A percentile compares a stretch with the other conserved stretches of the same genome.
These are phyloP conservation scores for Rhizomys pruinosus DNA, from an alignment of 2,113 vertebrate genomes.

Conservation along the genomic window DNA sequence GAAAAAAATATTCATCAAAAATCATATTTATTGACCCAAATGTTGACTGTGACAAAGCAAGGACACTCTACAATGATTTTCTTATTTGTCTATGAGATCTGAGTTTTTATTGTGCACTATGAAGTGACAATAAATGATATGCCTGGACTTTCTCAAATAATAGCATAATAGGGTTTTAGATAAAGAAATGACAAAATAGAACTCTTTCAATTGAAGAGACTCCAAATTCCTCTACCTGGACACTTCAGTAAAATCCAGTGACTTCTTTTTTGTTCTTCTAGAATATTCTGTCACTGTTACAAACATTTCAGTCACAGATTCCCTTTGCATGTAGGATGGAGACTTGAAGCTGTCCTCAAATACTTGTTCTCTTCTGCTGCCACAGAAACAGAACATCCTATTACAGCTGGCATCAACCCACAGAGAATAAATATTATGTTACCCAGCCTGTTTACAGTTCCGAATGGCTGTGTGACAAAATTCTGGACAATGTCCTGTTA, in stretches of 20 bases:
- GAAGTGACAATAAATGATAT: conserved; percentile 34
- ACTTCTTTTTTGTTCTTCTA: background rate
- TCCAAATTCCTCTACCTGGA: conserved; percentile 40
- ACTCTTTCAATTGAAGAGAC: background rate
- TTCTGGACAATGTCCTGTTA: background rate
- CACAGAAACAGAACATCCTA: background rate
- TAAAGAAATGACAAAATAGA: background rate
- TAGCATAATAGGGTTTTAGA: background rate
- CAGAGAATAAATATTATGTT: conserved; percentile 2
- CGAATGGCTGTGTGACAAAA: conserved; percentile 22
- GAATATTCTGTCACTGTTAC: background rate
- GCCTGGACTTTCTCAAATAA: conserved; percentile 1
- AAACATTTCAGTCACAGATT: conserved; percentile 6
- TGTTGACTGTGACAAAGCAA: conserved; percentile 15
- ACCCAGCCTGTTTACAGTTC: background rate
- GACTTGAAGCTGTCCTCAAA: background rate
- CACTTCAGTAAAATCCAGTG: conserved; percentile 14
- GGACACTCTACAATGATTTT: conserved; percentile 1
- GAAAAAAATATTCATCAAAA: conserved; percentile 19
- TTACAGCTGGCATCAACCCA: background rate
- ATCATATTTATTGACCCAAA: conserved; percentile 1
- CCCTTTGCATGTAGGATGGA: background rate
- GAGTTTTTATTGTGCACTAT: background rate
- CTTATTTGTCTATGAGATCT: background rate
- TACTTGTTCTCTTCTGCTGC: conserved; percentile 18